Base-by-base conservation (phyloP, 2,113 vertebrate species). In the Eulemur rufifrons region DNA sequence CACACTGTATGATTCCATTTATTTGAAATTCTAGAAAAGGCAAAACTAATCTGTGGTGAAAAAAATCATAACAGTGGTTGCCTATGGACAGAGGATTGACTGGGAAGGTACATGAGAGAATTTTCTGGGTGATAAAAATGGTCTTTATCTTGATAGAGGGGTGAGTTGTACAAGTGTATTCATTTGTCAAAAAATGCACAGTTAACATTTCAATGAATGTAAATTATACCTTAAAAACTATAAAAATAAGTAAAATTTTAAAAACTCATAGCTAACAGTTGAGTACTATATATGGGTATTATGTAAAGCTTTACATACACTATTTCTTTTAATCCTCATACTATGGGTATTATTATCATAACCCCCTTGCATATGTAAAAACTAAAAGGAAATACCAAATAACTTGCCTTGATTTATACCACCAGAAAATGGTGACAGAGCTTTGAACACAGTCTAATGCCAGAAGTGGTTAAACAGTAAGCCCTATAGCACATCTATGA, bases 11-110 rank as follows among this genome's bases (percentile, higher is more conserved):
- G 32, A 68, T 47, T 94, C 52, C n/a, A 84, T 74, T 88, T 88
- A 52, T 47, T 71, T 71, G n/a, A 95, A 96, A 87, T 92, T 97
- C n/a, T 85, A 92, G 29, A 92, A 78, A 86, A 95, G 56, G 15
- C 37, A 90, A 94, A 96, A 87, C 32, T 92, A 61, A 81, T 91
- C 71, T 25, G 11, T 74, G 4, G 32, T 59, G 45, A 54, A 87
- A 73, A 86, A 77, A 86, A 52, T 50, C 7, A 1, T 74, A 68
- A 54, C 21, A 42, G 21, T 25, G 10, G 45, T 90, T 71, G 37
- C 69, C 11, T 77, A 9, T 71, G 45, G 45, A 21, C 73, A 52
- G 27, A 20, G 14, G 37, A 83, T 42, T 87, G 54, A 76, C 27
- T 68, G 18, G 42, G n/a, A 88, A 56, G 42, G 42, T 32, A 39